phyloP scores from a whole-genome alignment of 2,888 invertebrate genomes.

The Syritta pipiens region DNA sequence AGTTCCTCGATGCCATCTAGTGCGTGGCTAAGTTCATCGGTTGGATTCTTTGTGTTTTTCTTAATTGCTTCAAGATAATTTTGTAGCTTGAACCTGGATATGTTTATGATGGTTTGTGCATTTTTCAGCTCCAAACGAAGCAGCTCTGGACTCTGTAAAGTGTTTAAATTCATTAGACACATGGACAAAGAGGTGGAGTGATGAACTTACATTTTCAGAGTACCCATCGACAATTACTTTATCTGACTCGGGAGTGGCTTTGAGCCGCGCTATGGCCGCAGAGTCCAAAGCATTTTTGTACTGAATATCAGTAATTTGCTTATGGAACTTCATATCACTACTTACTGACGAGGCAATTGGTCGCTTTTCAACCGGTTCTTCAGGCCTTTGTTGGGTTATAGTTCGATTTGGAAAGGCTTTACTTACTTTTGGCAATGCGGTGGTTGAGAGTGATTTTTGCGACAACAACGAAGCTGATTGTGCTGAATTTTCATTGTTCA shows the following conservation, averaged over 20 bases:
- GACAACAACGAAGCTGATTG: neutral
- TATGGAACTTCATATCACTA: constrained; percentile 71
- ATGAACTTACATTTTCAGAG: constrained; percentile 76
- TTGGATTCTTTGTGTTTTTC: constrained; percentile 74
- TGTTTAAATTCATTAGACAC: no score
- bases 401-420: constrained; percentile 22
- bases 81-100: constrained; percentile 79
- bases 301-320: constrained; percentile 74
- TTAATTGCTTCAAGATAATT: constrained; percentile 78
- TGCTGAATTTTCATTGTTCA: constrained; percentile 57
- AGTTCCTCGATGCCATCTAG: constrained; percentile 81
- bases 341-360: constrained; percentile 42
- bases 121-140: constrained; percentile 79
- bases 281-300: constrained; percentile 74
- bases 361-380: constrained; percentile 26
- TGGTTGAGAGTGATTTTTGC: constrained; percentile 13
- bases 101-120: constrained; percentile 79
- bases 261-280: constrained; percentile 74
- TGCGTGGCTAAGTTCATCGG: constrained; percentile 77
- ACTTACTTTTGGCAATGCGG: neutral
- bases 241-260: constrained; percentile 71
- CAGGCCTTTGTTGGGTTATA: constrained; percentile 1
- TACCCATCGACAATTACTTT: constrained; percentile 79
- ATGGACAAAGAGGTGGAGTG: no score
- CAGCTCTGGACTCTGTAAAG: constrained; percentile 78